Evolutionary conservation across 2,113 vertebrate genomes (phyloP).

Genomic region (Balaenoptera acutorostrata): DNA sequence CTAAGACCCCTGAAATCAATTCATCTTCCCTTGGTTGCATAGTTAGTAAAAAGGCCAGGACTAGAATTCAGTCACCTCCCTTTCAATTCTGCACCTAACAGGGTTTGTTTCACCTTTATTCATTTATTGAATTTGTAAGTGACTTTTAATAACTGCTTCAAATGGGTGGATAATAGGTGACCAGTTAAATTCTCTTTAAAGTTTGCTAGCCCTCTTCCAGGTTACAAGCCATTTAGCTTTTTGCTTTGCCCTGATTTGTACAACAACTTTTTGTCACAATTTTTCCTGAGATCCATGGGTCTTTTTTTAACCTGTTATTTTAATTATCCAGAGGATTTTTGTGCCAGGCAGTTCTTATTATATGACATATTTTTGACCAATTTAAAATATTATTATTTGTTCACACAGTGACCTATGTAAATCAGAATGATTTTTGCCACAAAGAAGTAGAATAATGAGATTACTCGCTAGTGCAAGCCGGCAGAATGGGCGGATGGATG

Average conservation of each 20-base stretch:
- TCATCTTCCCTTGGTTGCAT: background rate
- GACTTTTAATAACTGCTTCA: background rate
- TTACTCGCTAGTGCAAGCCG: background rate
- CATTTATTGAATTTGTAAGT: background rate
- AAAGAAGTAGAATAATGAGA: background rate
- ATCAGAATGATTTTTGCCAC: background rate
- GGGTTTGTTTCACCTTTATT: background rate
- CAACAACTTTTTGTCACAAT: background rate
- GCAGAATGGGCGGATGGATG: background rate
- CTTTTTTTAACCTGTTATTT: background rate
- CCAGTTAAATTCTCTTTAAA: background rate
- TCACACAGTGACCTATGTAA: background rate
- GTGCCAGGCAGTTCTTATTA: background rate
- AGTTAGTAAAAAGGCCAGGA: background rate
- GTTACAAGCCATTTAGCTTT: background rate
- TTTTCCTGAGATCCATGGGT: background rate
- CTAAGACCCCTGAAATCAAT: background rate
- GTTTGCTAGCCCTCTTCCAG: background rate
- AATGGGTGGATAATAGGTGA: background rate
- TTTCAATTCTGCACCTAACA: background rate
- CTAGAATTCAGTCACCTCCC: background rate
- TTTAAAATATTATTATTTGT: background rate
- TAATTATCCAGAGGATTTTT: background rate
- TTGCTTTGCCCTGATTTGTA: background rate
- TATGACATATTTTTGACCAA: background rate